These are phyloP conservation scores for Pungitius pungitius DNA, from an alignment of 2,113 vertebrate species.

Conservation along the genomic window DNA sequence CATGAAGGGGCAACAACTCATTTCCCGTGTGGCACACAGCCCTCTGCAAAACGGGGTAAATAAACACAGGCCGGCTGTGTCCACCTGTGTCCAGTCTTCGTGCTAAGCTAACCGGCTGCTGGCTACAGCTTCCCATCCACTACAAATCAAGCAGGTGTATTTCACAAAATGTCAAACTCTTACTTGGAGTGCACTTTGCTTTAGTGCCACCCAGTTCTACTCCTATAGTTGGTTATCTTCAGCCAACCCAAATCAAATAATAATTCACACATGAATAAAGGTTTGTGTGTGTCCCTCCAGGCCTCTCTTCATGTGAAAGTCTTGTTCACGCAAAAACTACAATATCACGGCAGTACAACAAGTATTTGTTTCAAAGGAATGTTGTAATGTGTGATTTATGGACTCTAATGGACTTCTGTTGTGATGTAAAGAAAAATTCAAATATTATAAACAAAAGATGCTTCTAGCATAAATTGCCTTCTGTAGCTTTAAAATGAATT, in stretches of 20 bases:
- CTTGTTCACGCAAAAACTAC: not conserved
- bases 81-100: not conserved
- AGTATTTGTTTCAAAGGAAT: not conserved
- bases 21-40: not conserved
- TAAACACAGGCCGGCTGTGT: not conserved
- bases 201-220: not conserved
- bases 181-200: not conserved
- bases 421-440: not conserved
- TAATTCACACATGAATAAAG: conserved; percentile 9
- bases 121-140: too few relatives aligned
- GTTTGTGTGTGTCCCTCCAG: too few relatives aligned
- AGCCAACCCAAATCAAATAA: not conserved
- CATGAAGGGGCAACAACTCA: not conserved
- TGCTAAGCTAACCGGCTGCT: not conserved
- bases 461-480: not conserved
- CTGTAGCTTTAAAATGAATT: not conserved
- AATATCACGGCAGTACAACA: not conserved
- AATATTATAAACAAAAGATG: not conserved
- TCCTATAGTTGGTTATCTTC: not conserved
- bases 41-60: not conserved
- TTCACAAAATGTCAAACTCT: not conserved
- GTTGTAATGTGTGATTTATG: not conserved
- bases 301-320: not conserved
- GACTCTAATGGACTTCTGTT: not conserved
- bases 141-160: not conserved